phyloP scores from a whole-genome alignment of 1,140 invertebrate species.

The Pogonomyrmex californicus region DNA sequence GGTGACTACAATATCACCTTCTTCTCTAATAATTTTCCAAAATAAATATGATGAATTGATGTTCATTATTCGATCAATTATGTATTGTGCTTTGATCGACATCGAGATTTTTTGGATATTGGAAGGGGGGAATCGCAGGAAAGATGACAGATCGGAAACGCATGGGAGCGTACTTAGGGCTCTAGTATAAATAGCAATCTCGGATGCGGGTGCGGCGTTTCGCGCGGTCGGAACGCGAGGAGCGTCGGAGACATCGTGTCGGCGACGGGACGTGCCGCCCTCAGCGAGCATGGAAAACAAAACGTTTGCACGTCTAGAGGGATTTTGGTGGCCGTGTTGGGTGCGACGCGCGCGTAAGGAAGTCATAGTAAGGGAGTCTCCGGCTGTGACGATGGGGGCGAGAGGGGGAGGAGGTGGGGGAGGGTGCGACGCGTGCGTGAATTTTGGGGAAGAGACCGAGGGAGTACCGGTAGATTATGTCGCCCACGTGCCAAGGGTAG shows the following conservation, averaged over 20 bases:
- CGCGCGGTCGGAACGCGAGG: constrained; percentile 18
- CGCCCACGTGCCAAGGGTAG: constrained; percentile 64
- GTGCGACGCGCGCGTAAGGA: constrained; percentile 39
- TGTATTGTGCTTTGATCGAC: not conserved
- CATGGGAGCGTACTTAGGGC: constrained; percentile 16
- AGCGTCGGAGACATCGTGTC: not conserved
- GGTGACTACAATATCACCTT: too few species aligned
- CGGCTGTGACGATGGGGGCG: not conserved
- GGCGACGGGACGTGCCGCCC: not conserved
- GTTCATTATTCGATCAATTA: not conserved
- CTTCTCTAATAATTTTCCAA: not conserved
- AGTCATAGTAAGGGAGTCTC: constrained; percentile 25
- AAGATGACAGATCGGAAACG: constrained; percentile 4
- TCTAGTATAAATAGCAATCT: constrained; percentile 46
- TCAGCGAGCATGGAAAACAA: constrained; percentile 42
- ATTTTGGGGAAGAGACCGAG: constrained; percentile 39
- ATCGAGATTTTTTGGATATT: not conserved
- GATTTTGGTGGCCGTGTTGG: constrained; percentile 13
- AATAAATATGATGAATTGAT: not conserved
- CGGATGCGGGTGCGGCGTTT: constrained; percentile 52
- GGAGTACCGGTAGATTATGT: constrained; percentile 56
- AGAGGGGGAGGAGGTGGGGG: not conserved
- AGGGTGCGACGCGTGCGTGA: constrained; percentile 55
- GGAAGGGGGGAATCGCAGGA: not conserved
- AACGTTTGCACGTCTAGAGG: constrained; percentile 53